Evolutionary conservation across 2,888 invertebrate genomes (phyloP).

Genomic region (Stictocephala bisonia): DNA sequence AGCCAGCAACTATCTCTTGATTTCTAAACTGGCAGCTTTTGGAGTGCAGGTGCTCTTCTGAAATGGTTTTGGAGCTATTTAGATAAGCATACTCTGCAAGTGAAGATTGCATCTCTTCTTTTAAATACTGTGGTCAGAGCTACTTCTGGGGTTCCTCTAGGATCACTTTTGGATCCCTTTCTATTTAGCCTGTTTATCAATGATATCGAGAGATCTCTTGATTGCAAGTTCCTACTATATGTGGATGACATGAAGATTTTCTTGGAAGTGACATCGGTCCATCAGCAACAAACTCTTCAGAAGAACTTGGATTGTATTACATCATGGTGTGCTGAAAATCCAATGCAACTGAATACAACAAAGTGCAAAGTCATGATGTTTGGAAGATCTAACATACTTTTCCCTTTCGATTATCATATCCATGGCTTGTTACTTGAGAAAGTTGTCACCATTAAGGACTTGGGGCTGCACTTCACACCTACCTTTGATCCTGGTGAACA

Average conservation of each 20-base stretch:
- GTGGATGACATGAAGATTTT: slow-evolving; percentile 19
- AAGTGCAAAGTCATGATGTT: slow-evolving; percentile 5
- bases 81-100: too few species aligned
- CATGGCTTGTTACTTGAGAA: background rate
- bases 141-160: background rate
- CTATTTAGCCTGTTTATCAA: slow-evolving; percentile 19
- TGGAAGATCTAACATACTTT: background rate
- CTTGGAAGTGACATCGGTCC: background rate
- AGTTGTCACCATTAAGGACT: background rate
- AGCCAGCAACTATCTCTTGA: too few species aligned
- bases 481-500: background rate
- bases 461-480: slow-evolving; percentile 8
- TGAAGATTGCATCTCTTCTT: too few species aligned
- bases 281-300: background rate
- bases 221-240: slow-evolving; percentile 3
- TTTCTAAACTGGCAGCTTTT: too few species aligned
- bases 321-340: background rate
- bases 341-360: background rate
- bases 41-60: too few species aligned
- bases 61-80: too few species aligned
- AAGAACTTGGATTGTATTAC: background rate
- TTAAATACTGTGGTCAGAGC: too few species aligned
- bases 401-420: background rate
- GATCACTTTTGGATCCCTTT: slow-evolving; percentile 24
- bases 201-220: slow-evolving; percentile 9